Base-by-base conservation (phyloP, 2,797 vertebrate species). In the Kryptolebias ocellatus region DNA sequence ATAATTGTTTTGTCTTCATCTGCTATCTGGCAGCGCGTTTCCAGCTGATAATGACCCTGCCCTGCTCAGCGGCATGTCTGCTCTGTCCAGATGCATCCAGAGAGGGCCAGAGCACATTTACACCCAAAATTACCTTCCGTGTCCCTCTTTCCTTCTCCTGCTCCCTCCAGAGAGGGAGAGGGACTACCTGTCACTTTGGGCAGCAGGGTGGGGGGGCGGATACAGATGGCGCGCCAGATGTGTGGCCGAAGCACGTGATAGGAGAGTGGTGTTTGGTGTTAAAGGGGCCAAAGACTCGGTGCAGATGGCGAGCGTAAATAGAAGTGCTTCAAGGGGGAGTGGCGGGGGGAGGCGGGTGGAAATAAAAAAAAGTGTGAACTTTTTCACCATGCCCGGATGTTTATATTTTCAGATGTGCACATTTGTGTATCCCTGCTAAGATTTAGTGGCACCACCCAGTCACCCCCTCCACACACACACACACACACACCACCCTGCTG, bases 151-250 rank as follows among this genome's bases (percentile, higher is more conserved):
- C 80, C 76, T 84, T 81, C 64, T 9, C 59, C 80, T 75, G 79
- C 88, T 79, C 68, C 90, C 91, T 83, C 89, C 87, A 81, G 89
- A 88, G 90, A 89, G 76, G 74, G 83, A 90, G 87, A 89, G 88
- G 84, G 87, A 90, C 90, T 93, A 92, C 91, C 92, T 92, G 90
- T 94, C 92, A 94, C 90, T 85, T 89, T 79, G 18, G 18, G n/a
- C 18, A 4, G n/a, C 24, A 10, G 20, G 49, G 49, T 10, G 81
- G 88, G 90, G 92, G 88, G 81, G 81, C 81, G 53, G 84, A 84
- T 91, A 79, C 93, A 94, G 94, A 94, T 94, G 94, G 93, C 71
- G 42, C 78, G 76, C 87, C 93, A 94, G 93, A 94, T 95, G 94
- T 94, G 93, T 89, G 92, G 90, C 89, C 87, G 68, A 53, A 88